Percentiles rank a stretch among this genome's conserved stretches.
phyloP scores from a whole-genome alignment of 2,888 invertebrate genomes.

The Brenthis ino region DNA sequence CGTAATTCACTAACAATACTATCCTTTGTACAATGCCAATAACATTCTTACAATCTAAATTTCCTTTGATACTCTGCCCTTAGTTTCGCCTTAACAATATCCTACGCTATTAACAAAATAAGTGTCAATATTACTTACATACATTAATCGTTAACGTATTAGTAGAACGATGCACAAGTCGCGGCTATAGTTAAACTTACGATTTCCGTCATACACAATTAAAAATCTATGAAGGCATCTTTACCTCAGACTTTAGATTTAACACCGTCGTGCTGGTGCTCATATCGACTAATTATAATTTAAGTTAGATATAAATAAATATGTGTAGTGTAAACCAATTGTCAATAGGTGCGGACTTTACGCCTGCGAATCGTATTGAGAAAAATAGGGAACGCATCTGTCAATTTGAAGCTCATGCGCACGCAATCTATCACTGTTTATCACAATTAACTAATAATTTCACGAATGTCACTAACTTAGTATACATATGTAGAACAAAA shows the following conservation, averaged over 20 bases:
- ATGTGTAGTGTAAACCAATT: conserved; percentile 61
- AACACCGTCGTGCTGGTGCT: conserved; percentile 75
- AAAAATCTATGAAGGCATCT: conserved; percentile 82
- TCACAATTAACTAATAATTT: conserved; percentile 80
- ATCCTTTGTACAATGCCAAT: conserved; percentile 81
- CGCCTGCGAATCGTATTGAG: conserved; percentile 21
- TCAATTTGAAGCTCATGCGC: conserved; percentile 35
- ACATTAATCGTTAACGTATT: conserved; percentile 67
- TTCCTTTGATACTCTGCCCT: conserved; percentile 73
- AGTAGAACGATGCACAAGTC: conserved; percentile 76
- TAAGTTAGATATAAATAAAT: conserved; percentile 78
- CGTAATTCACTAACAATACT: conserved; percentile 77
- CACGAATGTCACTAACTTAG: conserved; percentile 66
- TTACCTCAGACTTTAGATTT: conserved; percentile 82
- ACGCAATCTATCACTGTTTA: conserved; percentile 69
- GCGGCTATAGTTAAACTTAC: conserved; percentile 68
- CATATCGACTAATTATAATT: conserved; percentile 73
- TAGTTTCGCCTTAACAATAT: too few species aligned
- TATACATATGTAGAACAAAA: conserved; percentile 63
- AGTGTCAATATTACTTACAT: conserved; percentile 78
- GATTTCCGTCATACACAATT: conserved; percentile 71
- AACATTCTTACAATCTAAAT: conserved; percentile 74
- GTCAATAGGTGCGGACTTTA: conserved; percentile 51
- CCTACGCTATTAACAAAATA: conserved; percentile 77
- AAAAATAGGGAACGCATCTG: conserved; percentile 26